Base-by-base conservation (phyloP, 2,888 invertebrate species). In the Catocala sponsa region DNA sequence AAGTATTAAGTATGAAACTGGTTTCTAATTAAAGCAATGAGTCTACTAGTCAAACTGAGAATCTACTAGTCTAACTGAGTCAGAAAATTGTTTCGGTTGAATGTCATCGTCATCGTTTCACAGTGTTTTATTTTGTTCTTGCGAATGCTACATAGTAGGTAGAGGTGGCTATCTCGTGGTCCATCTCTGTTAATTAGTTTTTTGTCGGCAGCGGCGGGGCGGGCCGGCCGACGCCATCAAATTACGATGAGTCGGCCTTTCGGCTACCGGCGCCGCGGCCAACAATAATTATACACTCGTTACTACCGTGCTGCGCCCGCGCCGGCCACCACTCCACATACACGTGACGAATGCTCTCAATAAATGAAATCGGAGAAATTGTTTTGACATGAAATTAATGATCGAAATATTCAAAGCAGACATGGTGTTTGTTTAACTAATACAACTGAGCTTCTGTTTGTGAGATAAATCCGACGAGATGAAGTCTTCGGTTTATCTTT, bases 181-280 rank as follows among this genome's bases (percentile, higher is more conserved):
- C 87, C 90, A 89, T 90, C 89, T 90, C 89, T 88, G 92, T 94
- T 94, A 94, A 94, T 94, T 94, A 94, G 94, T 93, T 94, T 94
- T 94, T 94, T 94, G 91, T 92, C 81, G 84, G 84, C 82, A 78
- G 82, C 78, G 87, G 88, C 87, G 83, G 87, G 89, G 89, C 89
- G 91, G 91, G 88, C 79, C 88, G 85, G 81, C 87, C 89, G 93
- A 92, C 94, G 94, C 94, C 94, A 92, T 93, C 94, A 94, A 94
- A 93, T 94, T 94, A 94, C 94, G 92, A 94, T 93, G 94, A 94
- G 94, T 94, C 90, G 93, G 92, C 89, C 90, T 90, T 92, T 92
- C 89, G 90, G 92, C 92, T 92, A 91, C 93, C 91, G 92, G 86
- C 87, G 89, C 88, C 84, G 85, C 81, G 81, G 82, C 84, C 80